Evolutionary conservation across 2,113 vertebrate species (phyloP).

Genomic region (Sebastes fasciatus): DNA sequence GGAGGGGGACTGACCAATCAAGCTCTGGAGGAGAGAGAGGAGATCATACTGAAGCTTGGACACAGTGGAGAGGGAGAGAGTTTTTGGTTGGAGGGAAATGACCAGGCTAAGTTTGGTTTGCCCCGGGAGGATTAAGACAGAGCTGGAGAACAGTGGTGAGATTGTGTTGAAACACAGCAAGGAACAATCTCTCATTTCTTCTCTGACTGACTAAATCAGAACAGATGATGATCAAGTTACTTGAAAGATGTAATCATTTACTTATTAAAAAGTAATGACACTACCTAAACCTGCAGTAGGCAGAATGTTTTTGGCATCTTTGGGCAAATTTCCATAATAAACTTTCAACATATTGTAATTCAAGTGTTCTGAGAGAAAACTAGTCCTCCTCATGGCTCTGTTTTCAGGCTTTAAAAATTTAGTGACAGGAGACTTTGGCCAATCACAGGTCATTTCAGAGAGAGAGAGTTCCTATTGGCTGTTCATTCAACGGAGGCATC

Average conservation of each 20-base stretch:
- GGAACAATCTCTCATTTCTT: conserved; percentile 24
- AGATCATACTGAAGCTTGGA: conserved; percentile 59
- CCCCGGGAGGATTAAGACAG: conserved; percentile 45
- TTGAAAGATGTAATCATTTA: background rate
- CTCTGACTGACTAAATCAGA: background rate
- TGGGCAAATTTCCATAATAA: too few relatives aligned
- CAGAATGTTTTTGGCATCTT: too few relatives aligned
- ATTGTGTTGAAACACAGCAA: conserved; percentile 24
- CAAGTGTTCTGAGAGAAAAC: too few relatives aligned
- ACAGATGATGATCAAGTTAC: background rate
- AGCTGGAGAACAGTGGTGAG: conserved; percentile 37
- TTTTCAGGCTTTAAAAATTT: too few relatives aligned
- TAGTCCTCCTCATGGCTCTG: too few relatives aligned
- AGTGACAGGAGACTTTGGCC: too few relatives aligned
- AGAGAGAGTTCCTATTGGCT: too few relatives aligned
- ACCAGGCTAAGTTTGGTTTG: conserved; percentile 47
- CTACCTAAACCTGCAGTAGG: too few relatives aligned
- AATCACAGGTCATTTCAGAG: too few relatives aligned
- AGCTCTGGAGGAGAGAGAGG: conserved; percentile 59
- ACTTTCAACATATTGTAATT: too few relatives aligned
- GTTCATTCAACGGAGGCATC: too few relatives aligned
- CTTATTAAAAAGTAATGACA: background rate
- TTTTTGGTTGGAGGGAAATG: conserved; percentile 60
- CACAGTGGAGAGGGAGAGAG: conserved; percentile 43
- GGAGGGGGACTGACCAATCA: conserved; percentile 78